Evolutionary conservation across 1,140 invertebrate species (phyloP).

Genomic region (Apis florea): DNA sequence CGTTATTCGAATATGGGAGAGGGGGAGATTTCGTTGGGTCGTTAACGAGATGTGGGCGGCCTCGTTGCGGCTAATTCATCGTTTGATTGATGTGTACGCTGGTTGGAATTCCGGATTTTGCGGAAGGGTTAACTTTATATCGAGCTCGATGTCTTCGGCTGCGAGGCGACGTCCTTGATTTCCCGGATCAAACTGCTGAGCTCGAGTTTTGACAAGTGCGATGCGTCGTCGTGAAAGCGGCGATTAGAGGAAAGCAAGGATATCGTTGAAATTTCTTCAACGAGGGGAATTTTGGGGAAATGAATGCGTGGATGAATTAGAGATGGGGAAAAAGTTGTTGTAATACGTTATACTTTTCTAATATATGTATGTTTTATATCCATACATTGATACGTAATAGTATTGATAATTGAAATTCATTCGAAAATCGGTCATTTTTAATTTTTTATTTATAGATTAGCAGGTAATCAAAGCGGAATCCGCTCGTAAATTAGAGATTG

Average conservation of each 20-base stretch:
- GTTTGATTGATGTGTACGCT: neutral
- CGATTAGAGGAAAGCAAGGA: neutral
- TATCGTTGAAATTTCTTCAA: neutral
- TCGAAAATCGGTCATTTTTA: no score
- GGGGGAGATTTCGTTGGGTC: neutral
- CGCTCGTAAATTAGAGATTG: neutral
- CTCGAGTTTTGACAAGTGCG: neutral
- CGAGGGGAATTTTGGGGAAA: neutral
- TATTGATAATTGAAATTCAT: no score
- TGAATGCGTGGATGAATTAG: no score
- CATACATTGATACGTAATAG: no score
- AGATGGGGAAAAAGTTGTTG: no score
- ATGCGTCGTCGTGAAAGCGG: neutral
- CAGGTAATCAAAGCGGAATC: no score
- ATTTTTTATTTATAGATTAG: no score
- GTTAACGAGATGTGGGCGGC: neutral
- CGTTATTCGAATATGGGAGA: neutral
- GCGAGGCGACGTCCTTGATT: neutral
- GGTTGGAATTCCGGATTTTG: neutral
- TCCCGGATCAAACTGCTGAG: neutral
- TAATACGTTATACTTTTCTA: no score
- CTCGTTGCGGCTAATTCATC: slow-evolving; percentile 21
- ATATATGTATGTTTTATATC: no score
- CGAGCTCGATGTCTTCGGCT: neutral
- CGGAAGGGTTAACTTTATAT: neutral